These are phyloP conservation scores for Pedionomus torquatus DNA, from an alignment of 2,113 vertebrate genomes.

Conservation along the genomic window DNA sequence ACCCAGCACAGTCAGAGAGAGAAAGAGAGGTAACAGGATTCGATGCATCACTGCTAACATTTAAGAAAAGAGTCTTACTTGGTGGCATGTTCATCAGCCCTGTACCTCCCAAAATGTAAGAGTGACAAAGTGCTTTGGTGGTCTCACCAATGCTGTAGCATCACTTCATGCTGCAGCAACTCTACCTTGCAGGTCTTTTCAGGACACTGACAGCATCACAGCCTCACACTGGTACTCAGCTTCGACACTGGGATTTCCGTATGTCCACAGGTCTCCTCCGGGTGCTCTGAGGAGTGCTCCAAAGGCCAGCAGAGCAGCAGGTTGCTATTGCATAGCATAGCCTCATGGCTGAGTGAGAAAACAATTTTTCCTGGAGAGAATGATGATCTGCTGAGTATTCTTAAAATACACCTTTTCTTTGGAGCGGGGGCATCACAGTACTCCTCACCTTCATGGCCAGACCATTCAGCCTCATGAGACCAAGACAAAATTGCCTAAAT, in stretches of 20 bases:
- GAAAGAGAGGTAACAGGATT: not conserved
- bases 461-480: not conserved
- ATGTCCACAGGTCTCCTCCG: not conserved
- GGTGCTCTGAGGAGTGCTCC: not conserved
- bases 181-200: not conserved
- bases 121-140: not conserved
- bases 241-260: not conserved
- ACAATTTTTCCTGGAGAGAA: not conserved
- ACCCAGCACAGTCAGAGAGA: not conserved
- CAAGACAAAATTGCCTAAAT: not conserved
- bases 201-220: not conserved
- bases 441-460: not conserved
- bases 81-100: not conserved
- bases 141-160: not conserved
- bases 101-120: not conserved
- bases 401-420: not conserved
- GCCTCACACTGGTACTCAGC: fast-evolving
- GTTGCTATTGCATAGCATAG: fast-evolving
- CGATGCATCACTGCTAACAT: not conserved
- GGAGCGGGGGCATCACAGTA: not conserved
- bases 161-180: fast-evolving
- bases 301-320: not conserved
- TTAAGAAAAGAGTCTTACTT: not conserved
- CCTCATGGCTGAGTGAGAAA: not conserved
- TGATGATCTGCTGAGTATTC: not conserved